Percentiles rank a stretch among this genome's conserved stretches.
Conservation (phyloP, 2,888 invertebrate species). For the Limnephilus lunatus region DNA sequence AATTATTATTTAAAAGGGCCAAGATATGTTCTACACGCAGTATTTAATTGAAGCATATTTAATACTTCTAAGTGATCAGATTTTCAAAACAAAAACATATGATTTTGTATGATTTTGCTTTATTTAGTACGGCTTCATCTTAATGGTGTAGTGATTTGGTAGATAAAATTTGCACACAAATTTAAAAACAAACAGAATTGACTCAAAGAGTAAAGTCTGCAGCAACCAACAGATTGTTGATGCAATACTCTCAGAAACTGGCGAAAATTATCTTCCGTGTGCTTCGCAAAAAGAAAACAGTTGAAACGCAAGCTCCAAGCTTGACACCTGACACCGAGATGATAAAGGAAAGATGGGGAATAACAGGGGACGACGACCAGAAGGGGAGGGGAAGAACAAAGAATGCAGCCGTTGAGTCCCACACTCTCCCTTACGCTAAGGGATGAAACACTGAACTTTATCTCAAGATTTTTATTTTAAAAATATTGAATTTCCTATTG, state of each 20-base stretch:
- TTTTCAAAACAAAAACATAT: too few species aligned
- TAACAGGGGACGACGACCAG: background rate
- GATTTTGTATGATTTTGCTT: too few species aligned
- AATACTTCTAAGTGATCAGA: too few species aligned
- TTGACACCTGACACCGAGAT: constrained; percentile 19
- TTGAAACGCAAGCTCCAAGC: background rate
- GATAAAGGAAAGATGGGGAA: background rate
- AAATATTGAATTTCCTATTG: too few species aligned
- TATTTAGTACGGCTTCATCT: too few species aligned
- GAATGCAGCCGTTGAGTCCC: constrained; percentile 15
- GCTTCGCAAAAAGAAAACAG: background rate
- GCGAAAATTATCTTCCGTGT: background rate
- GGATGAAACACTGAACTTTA: background rate
- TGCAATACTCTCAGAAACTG: background rate
- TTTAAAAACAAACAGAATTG: background rate
- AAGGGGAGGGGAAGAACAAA: background rate
- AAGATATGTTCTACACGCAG: too few species aligned
- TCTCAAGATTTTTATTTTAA: too few species aligned
- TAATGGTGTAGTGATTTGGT: too few species aligned
- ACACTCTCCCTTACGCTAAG: background rate
- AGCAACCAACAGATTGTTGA: background rate
- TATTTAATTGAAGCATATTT: too few species aligned
- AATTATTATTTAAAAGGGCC: too few species aligned
- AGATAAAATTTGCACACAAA: background rate
- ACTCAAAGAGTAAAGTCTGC: background rate